phyloP scores from a whole-genome alignment of 2,797 vertebrate genomes.

The Alca torda region DNA sequence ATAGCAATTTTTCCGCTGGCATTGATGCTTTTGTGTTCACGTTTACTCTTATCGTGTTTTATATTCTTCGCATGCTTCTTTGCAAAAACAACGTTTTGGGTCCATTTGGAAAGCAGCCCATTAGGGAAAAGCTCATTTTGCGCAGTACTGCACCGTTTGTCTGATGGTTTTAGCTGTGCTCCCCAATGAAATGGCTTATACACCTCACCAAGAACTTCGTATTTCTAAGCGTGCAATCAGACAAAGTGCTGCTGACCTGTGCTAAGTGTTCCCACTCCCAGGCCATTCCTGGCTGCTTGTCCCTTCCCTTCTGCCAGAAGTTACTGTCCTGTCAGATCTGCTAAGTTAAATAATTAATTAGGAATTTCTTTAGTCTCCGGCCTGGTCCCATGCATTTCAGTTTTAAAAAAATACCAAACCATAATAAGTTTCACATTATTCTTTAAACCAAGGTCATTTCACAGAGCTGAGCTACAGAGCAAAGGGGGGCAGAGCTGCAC shows the following conservation, averaged over 20 bases:
- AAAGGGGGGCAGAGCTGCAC: background rate
- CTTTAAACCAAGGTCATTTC: background rate
- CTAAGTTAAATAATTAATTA: background rate
- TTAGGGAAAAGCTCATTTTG: background rate
- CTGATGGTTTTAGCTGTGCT: background rate
- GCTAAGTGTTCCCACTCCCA: background rate
- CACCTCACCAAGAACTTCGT: background rate
- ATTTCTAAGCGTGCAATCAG: background rate
- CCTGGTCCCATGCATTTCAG: background rate
- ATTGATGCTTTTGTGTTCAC: background rate
- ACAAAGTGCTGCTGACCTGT: background rate
- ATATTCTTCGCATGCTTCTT: background rate
- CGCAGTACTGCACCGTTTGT: background rate
- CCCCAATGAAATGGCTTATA: background rate
- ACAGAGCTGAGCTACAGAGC: background rate
- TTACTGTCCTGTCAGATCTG: background rate
- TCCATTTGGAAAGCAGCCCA: background rate
- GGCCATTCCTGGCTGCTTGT: background rate
- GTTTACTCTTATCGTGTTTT: background rate
- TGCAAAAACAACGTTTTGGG: background rate
- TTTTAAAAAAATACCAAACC: background rate
- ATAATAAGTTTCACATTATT: background rate
- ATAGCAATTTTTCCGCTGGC: background rate
- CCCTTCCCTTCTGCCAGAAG: background rate
- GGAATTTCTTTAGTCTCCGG: background rate